These are phyloP conservation scores for Galleria mellonella DNA, from an alignment of 1,140 invertebrate species.

Conservation along the genomic window DNA sequence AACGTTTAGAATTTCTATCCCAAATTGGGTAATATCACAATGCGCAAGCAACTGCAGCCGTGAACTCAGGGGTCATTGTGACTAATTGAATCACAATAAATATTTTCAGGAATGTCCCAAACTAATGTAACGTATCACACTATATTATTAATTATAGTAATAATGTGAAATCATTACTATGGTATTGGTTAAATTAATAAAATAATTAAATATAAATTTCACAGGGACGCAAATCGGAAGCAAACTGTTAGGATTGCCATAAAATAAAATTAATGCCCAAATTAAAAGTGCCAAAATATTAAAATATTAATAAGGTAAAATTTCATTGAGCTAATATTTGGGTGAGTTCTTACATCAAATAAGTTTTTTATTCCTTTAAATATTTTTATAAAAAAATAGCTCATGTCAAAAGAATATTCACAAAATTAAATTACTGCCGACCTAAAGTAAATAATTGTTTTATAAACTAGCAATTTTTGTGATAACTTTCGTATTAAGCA, in stretches of 20 bases:
- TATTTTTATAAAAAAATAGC: no score
- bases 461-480: no score
- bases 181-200: slow-evolving; percentile 28
- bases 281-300: no score
- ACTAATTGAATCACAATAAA: slow-evolving; percentile 26
- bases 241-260: slow-evolving; percentile 32
- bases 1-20: slow-evolving; percentile 52
- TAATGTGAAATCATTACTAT: slow-evolving; percentile 14
- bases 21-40: slow-evolving; percentile 51
- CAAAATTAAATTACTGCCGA: no score
- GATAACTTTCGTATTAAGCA: no score
- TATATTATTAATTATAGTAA: slow-evolving; percentile 3
- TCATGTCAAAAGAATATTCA: no score
- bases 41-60: slow-evolving; percentile 46
- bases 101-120: slow-evolving; percentile 8
- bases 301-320: no score
- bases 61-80: slow-evolving; percentile 49
- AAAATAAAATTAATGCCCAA: slow-evolving; percentile 4
- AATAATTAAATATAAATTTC: slow-evolving; percentile 33
- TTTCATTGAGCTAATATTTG: no score
- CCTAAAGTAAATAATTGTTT: no score
- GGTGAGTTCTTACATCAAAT: no score
- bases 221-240: slow-evolving; percentile 64
- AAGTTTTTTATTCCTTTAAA: no score
- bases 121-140: slow-evolving; percentile 5